phyloP scores from a whole-genome alignment of 2,888 invertebrate species.

The Strigamia maritima region DNA sequence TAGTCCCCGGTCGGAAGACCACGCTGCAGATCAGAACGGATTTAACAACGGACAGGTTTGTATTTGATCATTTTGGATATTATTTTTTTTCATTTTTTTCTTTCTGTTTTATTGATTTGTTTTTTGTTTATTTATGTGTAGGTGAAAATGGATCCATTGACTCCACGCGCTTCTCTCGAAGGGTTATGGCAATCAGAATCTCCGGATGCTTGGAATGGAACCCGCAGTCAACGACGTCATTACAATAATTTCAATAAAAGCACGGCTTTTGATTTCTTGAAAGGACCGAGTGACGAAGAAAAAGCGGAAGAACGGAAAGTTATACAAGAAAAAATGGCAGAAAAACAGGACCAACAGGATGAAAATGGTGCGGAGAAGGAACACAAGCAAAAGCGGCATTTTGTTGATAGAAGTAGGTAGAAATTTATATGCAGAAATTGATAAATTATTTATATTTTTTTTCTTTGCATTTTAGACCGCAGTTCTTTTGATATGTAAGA shows the following conservation, averaged over 20 bases:
- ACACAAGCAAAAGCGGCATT: slow-evolving; percentile 34
- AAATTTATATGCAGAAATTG: not conserved
- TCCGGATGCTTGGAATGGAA: not conserved
- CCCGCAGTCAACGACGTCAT: slow-evolving; percentile 23
- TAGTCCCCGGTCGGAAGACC: not conserved
- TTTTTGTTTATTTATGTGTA: not conserved
- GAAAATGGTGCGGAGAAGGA: slow-evolving; percentile 19
- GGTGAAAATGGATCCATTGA: not conserved
- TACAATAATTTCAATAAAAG: slow-evolving; percentile 35
- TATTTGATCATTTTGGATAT: not conserved
- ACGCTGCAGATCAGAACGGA: not conserved
- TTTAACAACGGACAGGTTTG: not conserved
- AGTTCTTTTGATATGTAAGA: not conserved
- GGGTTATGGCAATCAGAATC: not conserved
- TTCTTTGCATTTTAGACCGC: not conserved
- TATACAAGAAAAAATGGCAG: not conserved
- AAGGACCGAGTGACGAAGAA: not conserved
- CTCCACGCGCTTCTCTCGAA: not conserved
- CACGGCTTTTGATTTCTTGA: slow-evolving; percentile 30
- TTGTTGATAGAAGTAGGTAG: not conserved
- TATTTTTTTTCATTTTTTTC: not conserved
- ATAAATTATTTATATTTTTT: not conserved
- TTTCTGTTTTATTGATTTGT: not conserved
- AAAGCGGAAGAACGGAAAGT: not conserved
- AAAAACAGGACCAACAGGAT: not conserved